Evolutionary conservation across 2,113 vertebrate species (phyloP), one percentile per base, ranked within the genome.

Genomic region (Pseudolaguvia tuberculata): DNA sequence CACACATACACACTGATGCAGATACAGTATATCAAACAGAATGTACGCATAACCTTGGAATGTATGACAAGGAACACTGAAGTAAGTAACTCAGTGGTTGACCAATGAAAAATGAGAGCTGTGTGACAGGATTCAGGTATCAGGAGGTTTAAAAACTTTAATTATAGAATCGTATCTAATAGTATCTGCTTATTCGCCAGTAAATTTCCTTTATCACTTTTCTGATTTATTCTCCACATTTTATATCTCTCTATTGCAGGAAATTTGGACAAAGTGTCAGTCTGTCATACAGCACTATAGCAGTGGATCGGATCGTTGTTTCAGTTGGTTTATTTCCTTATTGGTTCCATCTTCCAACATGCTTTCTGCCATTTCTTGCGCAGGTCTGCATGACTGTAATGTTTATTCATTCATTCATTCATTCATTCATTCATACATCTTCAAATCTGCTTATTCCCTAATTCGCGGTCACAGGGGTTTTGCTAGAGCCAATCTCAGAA

Each of bases 21-120:
- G 9, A 55, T 4, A 56, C 23, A 1, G 6, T 18, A 62, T 9
- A 17, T 23, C 29, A 79, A 25, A 66, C 58, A 76, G 59, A 47
- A 76, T 50, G 59, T 58, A 58, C 18, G 17, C 51, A 39, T 15
- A 76, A 51, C 59, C 5, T 35, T 45, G 27, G 21, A 69, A 74
- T 35, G 58, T 51, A 42, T 11, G 55, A 2, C 39, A 17, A 52
- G 47, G 58, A 63, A 51, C 45, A 52, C 10, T 17, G 13, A 68
- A 8, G 52, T 68, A 51, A 14, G 15, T 23, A 74, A 27, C 52
- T 39, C 47, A 52, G 35, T 20, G 3, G 48, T 6, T 48, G 39
- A 39, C 66, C 42, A 25, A 21, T 52, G 47, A 25, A 21, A 10
- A 63, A 39, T 31, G 31, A 12, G 15, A 42, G 31, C 5, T 6